These are phyloP conservation scores for Macaria liturata DNA, from an alignment of 2,888 invertebrate species.

Conservation along the genomic window DNA sequence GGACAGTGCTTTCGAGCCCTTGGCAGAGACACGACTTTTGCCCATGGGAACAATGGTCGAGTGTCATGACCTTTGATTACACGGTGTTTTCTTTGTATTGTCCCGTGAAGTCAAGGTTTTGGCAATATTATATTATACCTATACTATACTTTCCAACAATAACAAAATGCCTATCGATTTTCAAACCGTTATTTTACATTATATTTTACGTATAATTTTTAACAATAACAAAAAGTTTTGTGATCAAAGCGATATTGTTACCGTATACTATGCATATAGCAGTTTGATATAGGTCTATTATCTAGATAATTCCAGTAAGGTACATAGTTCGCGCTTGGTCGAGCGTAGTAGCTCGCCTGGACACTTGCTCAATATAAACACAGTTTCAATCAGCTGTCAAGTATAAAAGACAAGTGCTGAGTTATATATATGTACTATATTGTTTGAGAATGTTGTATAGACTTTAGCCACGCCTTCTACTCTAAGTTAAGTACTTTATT, in stretches of 20 bases:
- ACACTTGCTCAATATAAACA: slow-evolving; percentile 12
- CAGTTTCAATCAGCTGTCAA: slow-evolving; percentile 23
- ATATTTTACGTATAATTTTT: no score
- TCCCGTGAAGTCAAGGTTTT: slow-evolving; percentile 2
- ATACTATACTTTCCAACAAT: no score
- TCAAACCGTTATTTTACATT: no score
- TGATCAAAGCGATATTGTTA: no score
- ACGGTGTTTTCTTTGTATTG: background rate
- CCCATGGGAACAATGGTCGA: background rate
- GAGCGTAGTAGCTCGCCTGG: slow-evolving; percentile 3
- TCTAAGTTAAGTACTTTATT: no score
- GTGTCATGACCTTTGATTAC: background rate
- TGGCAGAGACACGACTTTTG: slow-evolving; percentile 3
- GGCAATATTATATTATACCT: no score
- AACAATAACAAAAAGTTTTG: no score
- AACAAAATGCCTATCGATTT: no score
- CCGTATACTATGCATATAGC: no score
- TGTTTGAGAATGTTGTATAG: no score
- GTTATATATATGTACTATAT: slow-evolving; percentile 14
- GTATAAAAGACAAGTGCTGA: slow-evolving; percentile 28
- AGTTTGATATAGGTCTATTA: no score
- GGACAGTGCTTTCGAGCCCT: slow-evolving; percentile 2
- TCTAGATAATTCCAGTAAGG: background rate
- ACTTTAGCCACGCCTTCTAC: slow-evolving; percentile 24
- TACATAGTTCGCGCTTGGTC: background rate